phyloP scores from a whole-genome alignment of 2,888 invertebrate species.

The Drosophila subsilvestris region DNA sequence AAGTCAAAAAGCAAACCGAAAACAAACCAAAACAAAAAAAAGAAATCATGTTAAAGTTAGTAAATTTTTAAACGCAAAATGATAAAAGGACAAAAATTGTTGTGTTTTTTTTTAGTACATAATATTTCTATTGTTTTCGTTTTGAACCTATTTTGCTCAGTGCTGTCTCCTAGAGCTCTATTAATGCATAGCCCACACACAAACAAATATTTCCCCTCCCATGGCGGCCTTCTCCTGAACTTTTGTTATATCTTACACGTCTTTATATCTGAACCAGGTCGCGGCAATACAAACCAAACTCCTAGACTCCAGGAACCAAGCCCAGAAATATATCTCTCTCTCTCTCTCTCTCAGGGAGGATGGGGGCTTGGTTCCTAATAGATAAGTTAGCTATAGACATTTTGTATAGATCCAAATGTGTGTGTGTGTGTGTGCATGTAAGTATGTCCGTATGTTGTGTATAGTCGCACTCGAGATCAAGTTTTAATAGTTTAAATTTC shows the following conservation, averaged over 20 bases:
- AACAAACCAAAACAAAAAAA: not conserved
- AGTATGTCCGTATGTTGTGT: constrained; percentile 41
- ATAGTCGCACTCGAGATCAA: constrained; percentile 60
- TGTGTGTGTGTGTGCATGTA: no score
- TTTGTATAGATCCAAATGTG: constrained; percentile 60
- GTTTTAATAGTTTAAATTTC: constrained; percentile 72
- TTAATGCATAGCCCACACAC: constrained; percentile 22
- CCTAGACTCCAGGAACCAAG: constrained; percentile 66
- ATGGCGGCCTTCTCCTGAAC: constrained; percentile 64
- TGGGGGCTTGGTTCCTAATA: constrained; percentile 45
- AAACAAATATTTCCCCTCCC: constrained; percentile 12
- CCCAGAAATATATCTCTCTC: constrained; percentile 26
- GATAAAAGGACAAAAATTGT: constrained; percentile 46
- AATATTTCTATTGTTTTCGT: constrained; percentile 47
- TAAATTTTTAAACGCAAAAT: constrained; percentile 56
- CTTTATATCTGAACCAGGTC: constrained; percentile 50
- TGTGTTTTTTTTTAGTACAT: constrained; percentile 38
- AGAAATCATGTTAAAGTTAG: constrained; percentile 58
- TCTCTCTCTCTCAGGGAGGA: constrained; percentile 17
- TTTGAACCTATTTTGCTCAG: constrained; percentile 71
- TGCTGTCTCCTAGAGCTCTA: constrained; percentile 69
- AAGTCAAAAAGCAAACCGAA: constrained; percentile 41
- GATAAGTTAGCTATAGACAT: constrained; percentile 68
- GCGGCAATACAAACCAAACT: constrained; percentile 66
- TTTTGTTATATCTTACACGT: constrained; percentile 20